Evolutionary conservation across 2,888 invertebrate species (phyloP), one percentile per base, ranked within the genome.

Genomic region (Caenorhabditis afra): DNA sequence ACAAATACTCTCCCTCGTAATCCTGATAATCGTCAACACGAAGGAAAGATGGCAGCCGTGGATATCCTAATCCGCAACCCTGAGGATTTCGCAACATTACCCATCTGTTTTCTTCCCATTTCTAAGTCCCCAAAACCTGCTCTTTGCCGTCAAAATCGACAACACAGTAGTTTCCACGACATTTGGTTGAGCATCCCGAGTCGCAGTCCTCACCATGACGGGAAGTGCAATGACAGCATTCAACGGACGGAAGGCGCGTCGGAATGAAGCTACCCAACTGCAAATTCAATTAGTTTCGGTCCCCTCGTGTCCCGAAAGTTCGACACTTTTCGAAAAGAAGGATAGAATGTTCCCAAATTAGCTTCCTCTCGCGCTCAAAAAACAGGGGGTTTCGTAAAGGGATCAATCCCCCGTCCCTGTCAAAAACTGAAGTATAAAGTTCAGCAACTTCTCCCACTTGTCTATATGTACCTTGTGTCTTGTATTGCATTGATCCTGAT

Each of bases 101-200:
- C 10, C 18, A 29, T 29, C 29, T 29, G 29, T 7, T 68, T 37
- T 16, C 12, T 23, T 52, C 3, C n/a, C 18, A 16, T 12, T 37
- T n/a, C 20, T 20, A 41, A 44, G 0, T 7, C 11, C 3, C 11
- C 4, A 3, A 41, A 37, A 85, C 86, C 82, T 90, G 90, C 52
- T 90, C 88, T 18, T 85, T 80, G 4, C 90, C 87, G 50, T 87
- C 88, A 81, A 89, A 89, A 78, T 90, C 90, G 22, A 87, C 82
- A n/a, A 89, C 84, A 47, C 90, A 90, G 65, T 90, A 90, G 70
- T 90, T 88, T 23, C 90, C 90, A 14, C 82, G 73, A 71, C 90
- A 90, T 35, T 79, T 86, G n/a, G 75, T 74, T 1, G 80, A 65
- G 64, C 90, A 90, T 20, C 81, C 77, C 45, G 83, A 66, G 14